Conservation (phyloP, 1,140 invertebrate genomes). For the Palaemon carinicauda region DNA sequence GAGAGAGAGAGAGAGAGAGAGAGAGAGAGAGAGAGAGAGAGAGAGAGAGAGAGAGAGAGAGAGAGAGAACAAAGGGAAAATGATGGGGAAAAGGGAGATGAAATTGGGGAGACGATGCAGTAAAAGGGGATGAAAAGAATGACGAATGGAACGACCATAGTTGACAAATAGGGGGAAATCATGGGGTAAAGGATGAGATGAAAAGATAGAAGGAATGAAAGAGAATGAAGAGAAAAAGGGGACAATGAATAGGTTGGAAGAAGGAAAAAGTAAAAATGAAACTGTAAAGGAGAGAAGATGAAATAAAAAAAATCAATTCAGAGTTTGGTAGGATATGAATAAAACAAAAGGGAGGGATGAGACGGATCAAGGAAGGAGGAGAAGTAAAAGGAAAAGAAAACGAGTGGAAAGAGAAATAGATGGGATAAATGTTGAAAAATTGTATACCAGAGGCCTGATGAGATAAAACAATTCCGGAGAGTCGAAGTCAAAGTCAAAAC, state of each 20-base stretch:
- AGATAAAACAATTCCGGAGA: neutral
- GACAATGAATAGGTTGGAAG: neutral
- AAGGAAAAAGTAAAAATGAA: neutral
- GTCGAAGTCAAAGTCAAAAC: no score
- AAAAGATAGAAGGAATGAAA: neutral
- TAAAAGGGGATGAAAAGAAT: neutral
- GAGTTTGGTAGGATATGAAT: neutral
- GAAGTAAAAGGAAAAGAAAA: neutral
- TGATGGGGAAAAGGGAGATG: no score
- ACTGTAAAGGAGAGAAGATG: neutral
- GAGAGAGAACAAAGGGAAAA: no score
- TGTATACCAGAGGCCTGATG: neutral
- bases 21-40: neutral
- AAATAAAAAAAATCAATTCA: neutral
- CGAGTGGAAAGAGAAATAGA: neutral
- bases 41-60: no score
- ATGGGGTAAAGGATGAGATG: neutral
- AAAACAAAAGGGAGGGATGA: neutral
- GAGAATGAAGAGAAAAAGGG: neutral
- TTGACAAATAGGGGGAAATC: neutral
- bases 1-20: neutral
- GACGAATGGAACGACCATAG: no score
- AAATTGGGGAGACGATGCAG: no score
- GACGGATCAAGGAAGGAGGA: neutral
- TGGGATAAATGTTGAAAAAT: neutral